Conservation (phyloP, 2,113 vertebrate genomes). For the Oceanites oceanicus region DNA sequence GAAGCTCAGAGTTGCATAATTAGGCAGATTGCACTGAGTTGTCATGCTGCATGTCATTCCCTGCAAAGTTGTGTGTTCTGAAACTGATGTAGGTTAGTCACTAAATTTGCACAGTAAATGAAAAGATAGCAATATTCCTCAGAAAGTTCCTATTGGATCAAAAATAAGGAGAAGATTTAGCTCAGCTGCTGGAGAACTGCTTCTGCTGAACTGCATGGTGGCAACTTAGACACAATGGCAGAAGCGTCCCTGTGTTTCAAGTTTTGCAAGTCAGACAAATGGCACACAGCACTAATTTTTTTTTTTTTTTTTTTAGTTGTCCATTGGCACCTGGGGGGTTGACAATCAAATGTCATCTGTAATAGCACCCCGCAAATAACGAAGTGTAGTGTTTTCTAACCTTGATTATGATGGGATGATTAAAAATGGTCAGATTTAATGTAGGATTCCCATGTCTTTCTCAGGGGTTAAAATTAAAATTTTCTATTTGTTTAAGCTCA, state of each 20-base stretch:
- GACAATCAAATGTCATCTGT: background rate
- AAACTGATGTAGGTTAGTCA: background rate
- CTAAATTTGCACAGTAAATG: background rate
- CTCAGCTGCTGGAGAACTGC: background rate
- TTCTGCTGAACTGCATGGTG: background rate
- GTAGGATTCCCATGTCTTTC: background rate
- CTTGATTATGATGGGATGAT: background rate
- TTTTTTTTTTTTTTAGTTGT: background rate
- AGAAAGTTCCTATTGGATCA: background rate
- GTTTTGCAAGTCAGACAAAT: background rate
- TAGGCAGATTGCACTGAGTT: background rate
- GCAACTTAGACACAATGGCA: background rate
- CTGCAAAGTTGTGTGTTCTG: background rate
- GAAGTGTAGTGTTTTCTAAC: background rate
- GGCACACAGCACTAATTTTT: background rate
- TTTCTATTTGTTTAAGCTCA: background rate
- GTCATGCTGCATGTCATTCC: background rate
- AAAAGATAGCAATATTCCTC: background rate
- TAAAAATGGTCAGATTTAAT: background rate
- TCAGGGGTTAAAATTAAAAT: background rate
- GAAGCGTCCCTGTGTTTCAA: background rate
- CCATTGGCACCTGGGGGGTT: background rate
- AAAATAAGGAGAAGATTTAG: background rate
- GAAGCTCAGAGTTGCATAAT: background rate
- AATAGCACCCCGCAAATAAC: background rate